Percentiles rank a stretch among this genome's conserved stretches.
These are phyloP conservation scores for Isoperla grammatica DNA, from an alignment of 2,888 invertebrate genomes.

Conservation along the genomic window DNA sequence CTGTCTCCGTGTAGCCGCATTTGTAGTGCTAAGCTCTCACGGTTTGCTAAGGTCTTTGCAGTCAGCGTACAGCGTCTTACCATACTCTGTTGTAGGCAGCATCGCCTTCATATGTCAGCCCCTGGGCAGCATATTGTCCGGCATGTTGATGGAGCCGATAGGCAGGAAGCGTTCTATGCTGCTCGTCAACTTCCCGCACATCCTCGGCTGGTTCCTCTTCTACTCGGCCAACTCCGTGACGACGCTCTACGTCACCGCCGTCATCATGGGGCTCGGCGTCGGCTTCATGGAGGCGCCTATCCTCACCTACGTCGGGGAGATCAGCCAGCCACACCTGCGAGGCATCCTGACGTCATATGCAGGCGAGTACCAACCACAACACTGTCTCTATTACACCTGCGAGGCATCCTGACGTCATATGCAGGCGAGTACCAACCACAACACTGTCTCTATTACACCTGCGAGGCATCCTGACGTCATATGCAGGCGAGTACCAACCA, in stretches of 20 bases:
- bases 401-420: too few species aligned
- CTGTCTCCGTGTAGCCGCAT: too few species aligned
- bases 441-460: too few species aligned
- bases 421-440: too few species aligned
- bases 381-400: too few species aligned
- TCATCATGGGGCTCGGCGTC: conserved; percentile 52
- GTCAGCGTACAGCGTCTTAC: too few species aligned
- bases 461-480: too few species aligned
- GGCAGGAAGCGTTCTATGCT: conserved; percentile 53
- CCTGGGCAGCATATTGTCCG: conserved; percentile 53
- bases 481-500: too few species aligned
- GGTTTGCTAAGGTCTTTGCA: too few species aligned
- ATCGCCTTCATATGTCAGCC: conserved; percentile 54
- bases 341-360: conserved; percentile 52
- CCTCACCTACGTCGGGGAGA: conserved; percentile 57
- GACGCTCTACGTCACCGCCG: conserved; percentile 48
- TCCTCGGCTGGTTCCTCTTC: conserved; percentile 53
- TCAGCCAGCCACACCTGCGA: conserved; percentile 51
- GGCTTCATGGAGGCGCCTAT: conserved; percentile 57
- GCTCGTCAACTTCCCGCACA: conserved; percentile 53
- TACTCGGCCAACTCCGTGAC: conserved; percentile 48
- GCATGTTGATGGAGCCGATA: conserved; percentile 50
- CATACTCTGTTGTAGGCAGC: conserved; percentile 50
- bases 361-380: conserved; percentile 31
- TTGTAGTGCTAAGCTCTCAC: too few species aligned